Conservation (phyloP, 1,140 invertebrate genomes). For the Pararge aegeria region DNA sequence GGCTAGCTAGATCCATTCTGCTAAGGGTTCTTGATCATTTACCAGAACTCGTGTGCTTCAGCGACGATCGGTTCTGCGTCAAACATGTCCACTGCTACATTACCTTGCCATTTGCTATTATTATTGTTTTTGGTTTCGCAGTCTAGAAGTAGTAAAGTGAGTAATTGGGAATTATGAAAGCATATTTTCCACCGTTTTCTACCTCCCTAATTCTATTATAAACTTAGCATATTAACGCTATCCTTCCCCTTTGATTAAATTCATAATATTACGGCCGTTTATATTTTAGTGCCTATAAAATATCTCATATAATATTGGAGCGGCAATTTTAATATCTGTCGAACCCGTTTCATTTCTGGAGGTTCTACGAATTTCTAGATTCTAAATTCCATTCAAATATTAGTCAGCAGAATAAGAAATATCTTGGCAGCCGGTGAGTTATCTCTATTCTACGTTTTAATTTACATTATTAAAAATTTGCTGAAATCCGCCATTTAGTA, state of each 20-base stretch:
- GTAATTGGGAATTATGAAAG: no score
- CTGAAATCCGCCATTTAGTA: neutral
- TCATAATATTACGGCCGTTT: neutral
- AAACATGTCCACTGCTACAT: no score
- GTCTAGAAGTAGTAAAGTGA: no score
- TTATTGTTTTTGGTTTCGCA: no score
- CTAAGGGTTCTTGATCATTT: no score
- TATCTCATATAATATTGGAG: constrained; percentile 1
- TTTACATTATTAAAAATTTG: neutral
- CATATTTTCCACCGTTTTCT: neutral
- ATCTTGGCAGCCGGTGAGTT: neutral
- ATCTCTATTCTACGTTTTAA: neutral
- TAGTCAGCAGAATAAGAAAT: neutral
- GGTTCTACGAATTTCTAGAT: neutral
- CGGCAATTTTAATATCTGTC: neutral
- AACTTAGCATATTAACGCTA: neutral
- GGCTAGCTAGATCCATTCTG: no score
- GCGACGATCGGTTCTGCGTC: no score
- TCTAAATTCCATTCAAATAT: neutral
- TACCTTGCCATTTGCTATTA: no score
- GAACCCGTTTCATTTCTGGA: neutral
- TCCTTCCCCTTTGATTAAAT: neutral
- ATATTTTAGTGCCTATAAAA: neutral
- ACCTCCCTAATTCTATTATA: neutral
- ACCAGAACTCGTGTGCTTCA: no score